Base-by-base conservation (phyloP, 2,888 invertebrate species). In the Oscheius myriophilus region DNA sequence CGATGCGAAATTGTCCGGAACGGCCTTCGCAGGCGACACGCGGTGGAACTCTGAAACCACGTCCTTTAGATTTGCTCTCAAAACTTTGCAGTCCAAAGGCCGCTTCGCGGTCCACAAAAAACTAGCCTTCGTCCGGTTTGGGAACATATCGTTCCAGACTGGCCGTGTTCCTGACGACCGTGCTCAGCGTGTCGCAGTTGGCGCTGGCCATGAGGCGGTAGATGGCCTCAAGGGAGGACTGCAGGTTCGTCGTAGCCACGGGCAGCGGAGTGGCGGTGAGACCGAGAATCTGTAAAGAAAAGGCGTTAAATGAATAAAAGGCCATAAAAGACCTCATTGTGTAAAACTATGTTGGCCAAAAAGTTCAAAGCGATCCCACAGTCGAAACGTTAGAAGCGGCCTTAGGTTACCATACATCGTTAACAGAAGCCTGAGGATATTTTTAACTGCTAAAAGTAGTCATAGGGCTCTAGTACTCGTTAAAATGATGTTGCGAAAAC, bases 111-210 rank as follows among this genome's bases (percentile, higher is more conserved):
- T n/a, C n/a, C n/a, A n/a, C n/a, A n/a, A 43, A 21, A 57, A 53
- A 63, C 71, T 52, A 4, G 71, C 76, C 54, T 58, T 76, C 76
- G 62, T 76, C 76, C 0, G 76, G 76, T 49, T 69, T 71, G 3
- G 64, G 26, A 12, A 76, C 73, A 51, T 67, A 46, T 11, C 52
- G 14, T 43, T 76, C 72, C 49, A 76, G 62, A 57, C 67, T 67
- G 4, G 68, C 70, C 9, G 69, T 61, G 53, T 64, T 69, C 14
- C 45, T 49, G 3, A 46, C 58, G 39, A 78, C 73, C 4, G 75
- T 70, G 26, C 78, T 75, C 59, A 78, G 59, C 45, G 42, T 12
- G n/a, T 68, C 57, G 14, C 72, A 53, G 42, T 70, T 65, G 18
- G 75, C 52, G 6, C 67, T 67, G 2, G 73, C 78, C 23, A 75